Base-by-base conservation (phyloP, 2,797 vertebrate genomes). In the Acrossocheilus wenchowensis region DNA sequence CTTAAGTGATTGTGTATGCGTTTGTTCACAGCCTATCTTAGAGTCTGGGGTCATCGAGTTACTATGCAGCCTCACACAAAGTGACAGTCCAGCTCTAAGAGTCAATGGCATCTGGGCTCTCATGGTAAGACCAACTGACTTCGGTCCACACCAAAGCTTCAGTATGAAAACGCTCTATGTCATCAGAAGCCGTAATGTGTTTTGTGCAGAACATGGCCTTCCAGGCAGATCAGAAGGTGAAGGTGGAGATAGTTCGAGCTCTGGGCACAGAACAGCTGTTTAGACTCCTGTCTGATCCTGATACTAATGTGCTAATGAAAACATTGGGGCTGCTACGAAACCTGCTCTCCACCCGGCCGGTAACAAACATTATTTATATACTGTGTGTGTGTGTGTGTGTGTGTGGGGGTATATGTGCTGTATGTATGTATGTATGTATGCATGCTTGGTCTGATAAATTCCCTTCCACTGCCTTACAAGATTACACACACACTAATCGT, bases 81-180 rank as follows among this genome's bases (percentile, higher is more conserved):
- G 97, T 93, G 98, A 99, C 92, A 99, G 98, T 90, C 96, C 98
- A 84, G 97, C 98, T 54, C 96, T 99, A 91, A 95, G 98, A 90
- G 98, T 99, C 89, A 99, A 99, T 0, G 98, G 98, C 88, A 99
- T 99, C 94, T 99, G 98, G 98, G 98, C 98, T 90, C 96, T 99
- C 87, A 99, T 99, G 98, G 98, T 99, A 93, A 94, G 96, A 93
- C 26, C 19, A 26, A 30, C 36, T 19, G 3, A 41, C 10, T 43
- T 57, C 19, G 3, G n/a, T 66, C 17, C n/a, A 21, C 62, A 81
- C 17, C 43, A 34, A 30, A 50, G 17, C 6, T 68, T 81, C 17
- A 23, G 2, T 9, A 48, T 81, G 15, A 81, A 50, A 81, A 23
- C 80, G 17, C 6, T 57, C 34, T 4, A 2, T 7, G 15, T 78